A percentile compares a stretch with the other conserved stretches of the same genome.
phyloP scores from a whole-genome alignment of 2,888 invertebrate genomes.

The Steromphala cineraria region DNA sequence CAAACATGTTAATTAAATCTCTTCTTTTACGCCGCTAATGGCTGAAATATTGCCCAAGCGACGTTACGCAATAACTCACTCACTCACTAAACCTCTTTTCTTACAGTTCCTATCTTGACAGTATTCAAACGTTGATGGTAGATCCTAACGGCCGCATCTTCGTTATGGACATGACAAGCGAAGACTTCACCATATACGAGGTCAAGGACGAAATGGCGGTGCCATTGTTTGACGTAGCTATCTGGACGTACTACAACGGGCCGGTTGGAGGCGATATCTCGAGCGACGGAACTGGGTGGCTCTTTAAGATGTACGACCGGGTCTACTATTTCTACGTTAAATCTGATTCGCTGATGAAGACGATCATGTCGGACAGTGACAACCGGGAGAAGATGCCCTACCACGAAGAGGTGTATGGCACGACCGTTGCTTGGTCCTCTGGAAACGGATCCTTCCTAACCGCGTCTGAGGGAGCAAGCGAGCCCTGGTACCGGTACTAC shows the following conservation, averaged over 20 bases:
- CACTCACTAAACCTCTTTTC: neutral
- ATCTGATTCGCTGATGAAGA: too few species aligned
- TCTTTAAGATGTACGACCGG: neutral
- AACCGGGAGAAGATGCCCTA: neutral
- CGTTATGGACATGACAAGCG: neutral
- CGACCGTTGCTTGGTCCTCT: neutral
- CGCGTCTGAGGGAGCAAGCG: neutral
- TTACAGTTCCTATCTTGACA: neutral
- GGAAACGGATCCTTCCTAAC: neutral
- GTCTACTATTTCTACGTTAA: conserved; percentile 1
- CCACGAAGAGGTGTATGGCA: neutral
- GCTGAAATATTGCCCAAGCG: too few species aligned
- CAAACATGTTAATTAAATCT: too few species aligned
- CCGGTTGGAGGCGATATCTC: neutral
- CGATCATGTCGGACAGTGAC: neutral
- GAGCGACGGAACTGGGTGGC: neutral
- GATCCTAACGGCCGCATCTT: neutral
- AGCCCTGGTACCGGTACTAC: neutral
- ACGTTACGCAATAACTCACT: too few species aligned
- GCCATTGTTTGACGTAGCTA: neutral
- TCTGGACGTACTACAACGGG: neutral
- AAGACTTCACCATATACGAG: neutral
- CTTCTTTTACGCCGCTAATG: too few species aligned
- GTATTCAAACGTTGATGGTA: neutral
- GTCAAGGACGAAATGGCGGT: neutral